Percentiles rank a stretch among this genome's conserved stretches.
These are phyloP conservation scores for Mythimna loreyi DNA, from an alignment of 2,888 invertebrate species.

Conservation along the genomic window DNA sequence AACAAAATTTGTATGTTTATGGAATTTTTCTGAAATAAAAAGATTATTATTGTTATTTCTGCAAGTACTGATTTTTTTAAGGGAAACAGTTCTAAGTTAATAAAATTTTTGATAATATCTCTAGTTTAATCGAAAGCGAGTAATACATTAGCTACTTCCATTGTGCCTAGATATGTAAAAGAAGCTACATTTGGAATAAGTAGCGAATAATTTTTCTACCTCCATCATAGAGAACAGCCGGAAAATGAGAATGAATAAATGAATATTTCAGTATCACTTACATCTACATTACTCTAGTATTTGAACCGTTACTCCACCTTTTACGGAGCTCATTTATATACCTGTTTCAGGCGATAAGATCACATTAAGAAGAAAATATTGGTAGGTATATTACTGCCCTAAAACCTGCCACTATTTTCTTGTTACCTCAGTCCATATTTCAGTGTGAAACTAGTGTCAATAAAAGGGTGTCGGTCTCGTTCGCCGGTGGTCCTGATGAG, in stretches of 20 bases:
- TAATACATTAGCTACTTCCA: slow-evolving; percentile 47
- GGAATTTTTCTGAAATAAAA: too few species aligned
- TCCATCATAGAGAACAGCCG: slow-evolving; percentile 64
- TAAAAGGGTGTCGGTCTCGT: slow-evolving; percentile 75
- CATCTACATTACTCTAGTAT: slow-evolving; percentile 62
- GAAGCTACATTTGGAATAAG: slow-evolving; percentile 64
- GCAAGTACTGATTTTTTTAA: background rate
- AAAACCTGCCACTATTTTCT: slow-evolving; percentile 53
- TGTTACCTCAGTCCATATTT: slow-evolving; percentile 72
- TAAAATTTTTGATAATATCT: slow-evolving; percentile 17
- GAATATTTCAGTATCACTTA: slow-evolving; percentile 66
- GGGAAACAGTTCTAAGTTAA: background rate
- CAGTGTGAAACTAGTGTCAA: slow-evolving; percentile 80
- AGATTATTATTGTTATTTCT: too few species aligned
- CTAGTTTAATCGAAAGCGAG: slow-evolving; percentile 45
- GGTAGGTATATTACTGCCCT: slow-evolving; percentile 7
- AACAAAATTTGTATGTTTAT: too few species aligned
- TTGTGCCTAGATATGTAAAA: slow-evolving; percentile 60
- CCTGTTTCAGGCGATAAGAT: slow-evolving; percentile 33
- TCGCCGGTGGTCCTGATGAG: slow-evolving; percentile 80
- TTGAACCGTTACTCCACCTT: slow-evolving; percentile 48
- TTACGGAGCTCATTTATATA: slow-evolving; percentile 45
- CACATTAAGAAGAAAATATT: slow-evolving; percentile 25
- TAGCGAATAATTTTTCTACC: slow-evolving; percentile 68
- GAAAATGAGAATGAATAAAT: slow-evolving; percentile 69